These are phyloP conservation scores for Pantala flavescens DNA, from an alignment of 1,140 invertebrate genomes.

Conservation along the genomic window DNA sequence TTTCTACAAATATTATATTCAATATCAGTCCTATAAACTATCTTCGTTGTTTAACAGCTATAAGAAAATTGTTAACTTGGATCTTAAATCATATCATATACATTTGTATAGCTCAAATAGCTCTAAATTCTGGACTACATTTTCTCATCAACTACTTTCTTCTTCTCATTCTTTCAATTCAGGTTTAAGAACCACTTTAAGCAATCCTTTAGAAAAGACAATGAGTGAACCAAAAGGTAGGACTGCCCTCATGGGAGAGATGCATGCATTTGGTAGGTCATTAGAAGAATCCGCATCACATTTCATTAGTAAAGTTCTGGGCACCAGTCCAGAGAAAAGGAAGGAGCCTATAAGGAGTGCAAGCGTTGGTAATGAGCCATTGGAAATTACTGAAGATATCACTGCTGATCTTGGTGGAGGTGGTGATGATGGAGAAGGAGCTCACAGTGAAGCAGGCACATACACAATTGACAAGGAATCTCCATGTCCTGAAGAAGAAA, in stretches of 20 bases:
- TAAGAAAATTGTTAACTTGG: too few species aligned
- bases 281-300: background rate
- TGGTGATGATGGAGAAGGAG: background rate
- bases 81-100: too few species aligned
- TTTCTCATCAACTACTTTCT: too few species aligned
- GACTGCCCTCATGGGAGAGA: background rate
- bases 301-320: background rate
- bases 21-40: too few species aligned
- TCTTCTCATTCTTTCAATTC: background rate
- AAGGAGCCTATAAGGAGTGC: background rate
- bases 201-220: background rate
- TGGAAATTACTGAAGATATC: background rate
- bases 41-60: too few species aligned
- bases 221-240: background rate
- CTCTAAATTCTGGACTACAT: too few species aligned
- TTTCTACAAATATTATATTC: too few species aligned
- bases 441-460: slow-evolving; percentile 64
- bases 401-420: background rate
- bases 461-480: slow-evolving; percentile 78
- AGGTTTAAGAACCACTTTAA: background rate
- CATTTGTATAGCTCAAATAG: too few species aligned
- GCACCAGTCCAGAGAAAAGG: background rate
- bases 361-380: background rate
- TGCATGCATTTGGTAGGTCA: background rate
- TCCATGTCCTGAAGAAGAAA: slow-evolving; percentile 66